phyloP scores from a whole-genome alignment of 2,113 vertebrate genomes.

The Ramphastos sulfuratus region DNA sequence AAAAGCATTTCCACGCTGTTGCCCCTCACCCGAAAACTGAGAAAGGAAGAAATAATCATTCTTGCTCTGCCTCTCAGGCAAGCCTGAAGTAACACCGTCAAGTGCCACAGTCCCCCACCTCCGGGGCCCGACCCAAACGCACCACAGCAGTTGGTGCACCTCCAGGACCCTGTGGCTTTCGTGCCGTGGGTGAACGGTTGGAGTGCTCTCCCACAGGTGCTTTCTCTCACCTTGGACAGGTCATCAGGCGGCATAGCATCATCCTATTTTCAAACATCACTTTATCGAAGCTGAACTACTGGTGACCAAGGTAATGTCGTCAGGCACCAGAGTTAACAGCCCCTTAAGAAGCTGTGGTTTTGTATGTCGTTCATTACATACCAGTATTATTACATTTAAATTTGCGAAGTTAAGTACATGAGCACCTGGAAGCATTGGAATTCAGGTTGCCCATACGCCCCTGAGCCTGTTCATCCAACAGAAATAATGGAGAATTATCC shows the following conservation, averaged over 20 bases:
- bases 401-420: background rate
- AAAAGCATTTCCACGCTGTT: fast-evolving
- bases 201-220: background rate
- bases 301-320: background rate
- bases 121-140: background rate
- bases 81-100: fast-evolving
- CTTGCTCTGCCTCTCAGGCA: fast-evolving
- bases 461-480: background rate
- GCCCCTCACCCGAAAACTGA: fast-evolving
- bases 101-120: fast-evolving
- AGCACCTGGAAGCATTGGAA: background rate
- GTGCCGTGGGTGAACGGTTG: fast-evolving
- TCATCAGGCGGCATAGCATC: background rate
- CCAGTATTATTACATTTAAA: background rate
- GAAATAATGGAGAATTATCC: background rate
- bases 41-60: fast-evolving
- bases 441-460: background rate
- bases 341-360: no score
- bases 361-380: fast-evolving
- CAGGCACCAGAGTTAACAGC: background rate
- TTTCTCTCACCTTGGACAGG: background rate
- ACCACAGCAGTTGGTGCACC: fast-evolving
- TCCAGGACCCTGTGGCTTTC: fast-evolving
- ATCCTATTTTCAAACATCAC: background rate
- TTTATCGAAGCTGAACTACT: fast-evolving